Evolutionary conservation across 2,888 invertebrate genomes (phyloP), one percentile per base, ranked within the genome.

Genomic region (Lasioglossum pauxillum): DNA sequence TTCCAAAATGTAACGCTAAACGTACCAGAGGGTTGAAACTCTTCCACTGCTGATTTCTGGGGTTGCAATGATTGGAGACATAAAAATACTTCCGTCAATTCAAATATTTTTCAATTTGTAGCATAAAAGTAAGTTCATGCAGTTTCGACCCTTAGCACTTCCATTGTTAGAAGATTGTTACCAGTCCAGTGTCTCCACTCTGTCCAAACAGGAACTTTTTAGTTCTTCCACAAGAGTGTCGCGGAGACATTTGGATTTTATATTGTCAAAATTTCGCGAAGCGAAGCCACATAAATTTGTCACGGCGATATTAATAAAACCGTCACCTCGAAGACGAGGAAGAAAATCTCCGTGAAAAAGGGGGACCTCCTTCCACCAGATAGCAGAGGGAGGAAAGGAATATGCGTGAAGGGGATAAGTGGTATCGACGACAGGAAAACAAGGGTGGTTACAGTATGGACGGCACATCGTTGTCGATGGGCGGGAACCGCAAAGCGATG

Each of bases 401-500:
- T 53, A 49, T 57, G 73, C 80, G 80, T 49, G 23, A 46, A 72
- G 72, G 75, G 38, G 69, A 78, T 79, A 83, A 85, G 77, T 76
- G 80, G 75, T 80, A 87, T 82, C 85, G 89, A 38, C 73, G 80
- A 77, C 49, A 69, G 71, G 80, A 57, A 79, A 77, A 81, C 60
- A 71, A 83, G 82, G 75, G 64, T 76, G 76, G 80, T 77, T 74
- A 64, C 44, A 53, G 79, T 74, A 84, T 78, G 84, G 79, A 84
- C 78, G 84, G 80, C 60, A 19, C 60, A 78, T 77, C 71, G 64
- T 84, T 69, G 71, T 53, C 78, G 81, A 82, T 75, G 85, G 72
- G 69, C 85, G 76, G 83, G 78, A 83, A 85, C 88, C 84, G 89
- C 85, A 85, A 86, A 90, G 87, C 77, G 86, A 74, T 84, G 87